Evolutionary conservation across 2,888 invertebrate genomes (phyloP).

Genomic region (Campoletis raptor): DNA sequence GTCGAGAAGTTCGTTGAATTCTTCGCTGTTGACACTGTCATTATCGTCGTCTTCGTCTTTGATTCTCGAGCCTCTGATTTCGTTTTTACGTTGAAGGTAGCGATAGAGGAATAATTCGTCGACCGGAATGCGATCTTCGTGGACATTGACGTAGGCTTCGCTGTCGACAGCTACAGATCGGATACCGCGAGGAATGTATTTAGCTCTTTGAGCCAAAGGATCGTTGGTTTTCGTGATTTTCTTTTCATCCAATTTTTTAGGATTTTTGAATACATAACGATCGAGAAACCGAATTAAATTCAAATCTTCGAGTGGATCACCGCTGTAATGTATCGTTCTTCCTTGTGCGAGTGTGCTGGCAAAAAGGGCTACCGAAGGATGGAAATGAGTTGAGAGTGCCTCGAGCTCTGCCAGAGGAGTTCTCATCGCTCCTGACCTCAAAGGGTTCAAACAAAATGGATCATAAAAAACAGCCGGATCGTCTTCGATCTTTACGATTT

Average conservation of each 20-base stretch:
- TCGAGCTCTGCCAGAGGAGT: slow-evolving; percentile 92
- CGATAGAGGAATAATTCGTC: slow-evolving; percentile 95
- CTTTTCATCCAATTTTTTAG: slow-evolving; percentile 88
- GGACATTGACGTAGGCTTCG: slow-evolving; percentile 89
- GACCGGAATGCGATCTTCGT: slow-evolving; percentile 91
- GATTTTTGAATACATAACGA: slow-evolving; percentile 98
- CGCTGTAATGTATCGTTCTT: slow-evolving; percentile 92
- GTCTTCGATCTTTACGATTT: slow-evolving; percentile 72
- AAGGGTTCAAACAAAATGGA: slow-evolving; percentile 92
- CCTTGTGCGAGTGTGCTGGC: slow-evolving; percentile 91
- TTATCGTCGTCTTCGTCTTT: slow-evolving; percentile 81
- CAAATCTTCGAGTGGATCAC: slow-evolving; percentile 97
- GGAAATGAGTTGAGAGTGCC: slow-evolving; percentile 91
- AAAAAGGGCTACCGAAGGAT: slow-evolving; percentile 96
- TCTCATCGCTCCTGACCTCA: slow-evolving; percentile 92
- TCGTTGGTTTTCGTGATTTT: slow-evolving; percentile 87
- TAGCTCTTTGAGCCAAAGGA: slow-evolving; percentile 89
- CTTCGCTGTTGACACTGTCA: slow-evolving; percentile 85
- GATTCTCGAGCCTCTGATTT: slow-evolving; percentile 54
- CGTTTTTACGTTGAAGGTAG: slow-evolving; percentile 83
- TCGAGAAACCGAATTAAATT: slow-evolving; percentile 96
- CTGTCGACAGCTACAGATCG: slow-evolving; percentile 91
- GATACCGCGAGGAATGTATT: slow-evolving; percentile 90
- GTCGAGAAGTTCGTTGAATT: slow-evolving; percentile 86
- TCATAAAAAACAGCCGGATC: slow-evolving; percentile 86